A percentile compares a stretch with the other conserved stretches of the same genome.
Evolutionary conservation across 2,113 vertebrate species (phyloP).

Genomic region (Ctenodactylus gundi): DNA sequence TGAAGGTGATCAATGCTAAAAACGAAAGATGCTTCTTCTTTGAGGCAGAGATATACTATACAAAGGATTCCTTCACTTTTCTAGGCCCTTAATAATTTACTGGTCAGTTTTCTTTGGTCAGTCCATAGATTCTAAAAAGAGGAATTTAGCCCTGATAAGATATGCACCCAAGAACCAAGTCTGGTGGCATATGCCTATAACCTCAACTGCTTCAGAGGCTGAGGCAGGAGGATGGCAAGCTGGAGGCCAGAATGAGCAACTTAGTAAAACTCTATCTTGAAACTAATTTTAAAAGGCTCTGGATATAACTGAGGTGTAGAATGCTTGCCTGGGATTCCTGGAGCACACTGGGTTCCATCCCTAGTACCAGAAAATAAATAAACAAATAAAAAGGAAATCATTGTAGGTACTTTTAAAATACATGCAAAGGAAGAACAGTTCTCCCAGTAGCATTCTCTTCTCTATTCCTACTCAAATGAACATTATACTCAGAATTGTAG

Average conservation of each 20-base stretch:
- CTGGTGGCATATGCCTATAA: background rate
- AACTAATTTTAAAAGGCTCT: background rate
- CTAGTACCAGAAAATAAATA: background rate
- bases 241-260: background rate
- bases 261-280: background rate
- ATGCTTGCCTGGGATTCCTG: background rate
- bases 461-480: background rate
- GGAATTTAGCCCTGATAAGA: background rate
- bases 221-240: background rate
- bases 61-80: background rate
- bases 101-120: background rate
- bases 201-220: background rate
- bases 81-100: background rate
- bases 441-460: background rate
- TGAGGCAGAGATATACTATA: background rate
- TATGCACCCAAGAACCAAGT: background rate
- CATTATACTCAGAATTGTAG: background rate
- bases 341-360: background rate
- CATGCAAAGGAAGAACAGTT: background rate
- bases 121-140: background rate
- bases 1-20: background rate
- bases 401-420: background rate
- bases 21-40: constrained; percentile 25
- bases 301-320: no score
- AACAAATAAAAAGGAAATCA: background rate